Evolutionary conservation across 1,140 invertebrate genomes (phyloP), one percentile per base, ranked within the genome.

Genomic region (Hycleus cichorii): DNA sequence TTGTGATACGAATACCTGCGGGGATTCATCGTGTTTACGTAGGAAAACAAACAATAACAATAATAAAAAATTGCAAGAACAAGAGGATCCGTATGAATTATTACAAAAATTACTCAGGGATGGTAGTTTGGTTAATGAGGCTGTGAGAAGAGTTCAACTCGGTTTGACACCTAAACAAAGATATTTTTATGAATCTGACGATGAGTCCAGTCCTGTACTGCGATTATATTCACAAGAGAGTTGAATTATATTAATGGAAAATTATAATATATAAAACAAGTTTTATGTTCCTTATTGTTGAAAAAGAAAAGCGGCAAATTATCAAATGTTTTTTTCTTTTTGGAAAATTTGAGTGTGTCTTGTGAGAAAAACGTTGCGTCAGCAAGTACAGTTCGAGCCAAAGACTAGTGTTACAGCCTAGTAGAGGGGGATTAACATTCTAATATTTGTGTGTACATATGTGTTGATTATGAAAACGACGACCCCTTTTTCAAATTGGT

Each of bases 81-180:
- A 75, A 46, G 79, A 85, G 39, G 82, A 86, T 67, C 83, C 84
- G 0, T 87, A 86, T 69, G 82, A 84, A 70, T 71, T 85, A 48
- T 73, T 87, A 24, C 83, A 86, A 63, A 81, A 79, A 54, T 66
- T 86, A 12, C 69, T 87, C 11, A 75, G 80, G 40, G 80, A 84
- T 57, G 84, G 84, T 43, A 81, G 80, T 56, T 75, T 86, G n/a
- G 86, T 87, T 39, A 86, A 84, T 64, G 85, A 87, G 69, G 85
- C 86, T 4, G 85, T 87, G 2, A 78, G 83, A 53, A 77, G 85
- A 65, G 70, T 88, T 9, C 81, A 83, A 64, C 69, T 77, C 40
- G 79, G 79, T 48, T 69, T 81, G 52, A 62, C 63, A 48, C 66
- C 64, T 27, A 74, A 78, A 62, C 74, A 77, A 62, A 73, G 73